Base-by-base conservation (phyloP, 1,140 invertebrate species). In the Hetaerina americana region DNA sequence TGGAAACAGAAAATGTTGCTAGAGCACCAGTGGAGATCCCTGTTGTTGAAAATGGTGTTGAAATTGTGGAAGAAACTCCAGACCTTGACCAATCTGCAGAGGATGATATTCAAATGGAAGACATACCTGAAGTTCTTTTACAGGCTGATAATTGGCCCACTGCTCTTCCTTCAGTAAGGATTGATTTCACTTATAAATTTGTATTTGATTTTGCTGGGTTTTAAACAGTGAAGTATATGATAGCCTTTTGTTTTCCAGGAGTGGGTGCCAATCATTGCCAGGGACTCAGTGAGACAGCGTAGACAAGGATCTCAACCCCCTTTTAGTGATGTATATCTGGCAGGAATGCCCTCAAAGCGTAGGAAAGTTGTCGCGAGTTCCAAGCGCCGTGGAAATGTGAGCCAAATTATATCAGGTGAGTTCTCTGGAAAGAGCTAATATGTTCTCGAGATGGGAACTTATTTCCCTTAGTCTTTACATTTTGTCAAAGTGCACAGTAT, bases 271-370 rank as follows among this genome's bases (percentile, higher is more conserved):
- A 88, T 92, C 69, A 92, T 94, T 69, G 86, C 88, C 6, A 83
- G 87, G 24, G 92, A 94, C 78, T 80, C 87, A 26, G 84, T 88
- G 73, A 82, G 85, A 66, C 90, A 91, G 75, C 80, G 88, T 75
- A 81, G 87, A 73, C 85, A 85, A 72, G 78, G 78, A 26, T 77
- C 80, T 8, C 82, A 86, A 70, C 75, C 81, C 5, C 86, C 88
- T 6, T 89, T 90, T 74, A 92, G 91, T 74, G 92, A 94, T 81
- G 90, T 90, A n/a, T 94, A 94, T 78, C 81, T 94, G 31, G 87
- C 87, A 25, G 89, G 89, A 8, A 87, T 94, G 85, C 91, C 92
- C 12, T 87, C 87, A 49, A 94, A 94, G 80, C 84, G 92, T 22
- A 85, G 92, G 74, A 92, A 92, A 80, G 80, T 92, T 70, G 86